Conservation (phyloP, 2,888 invertebrate species). For the Eurois occulta region DNA sequence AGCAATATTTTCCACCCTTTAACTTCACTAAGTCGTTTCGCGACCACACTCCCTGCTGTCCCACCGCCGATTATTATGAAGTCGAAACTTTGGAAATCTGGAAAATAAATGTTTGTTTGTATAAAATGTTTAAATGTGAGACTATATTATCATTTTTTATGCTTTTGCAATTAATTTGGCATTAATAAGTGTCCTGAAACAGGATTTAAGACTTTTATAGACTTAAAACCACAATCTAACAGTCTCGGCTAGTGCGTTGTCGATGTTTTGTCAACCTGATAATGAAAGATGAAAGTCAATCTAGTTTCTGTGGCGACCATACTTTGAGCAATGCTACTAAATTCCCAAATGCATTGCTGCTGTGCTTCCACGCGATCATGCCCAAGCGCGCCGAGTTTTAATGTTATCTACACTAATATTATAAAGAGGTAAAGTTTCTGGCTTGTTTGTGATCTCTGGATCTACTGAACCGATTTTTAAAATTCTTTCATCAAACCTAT, state of each 20-base stretch:
- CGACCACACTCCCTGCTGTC: constrained; percentile 90
- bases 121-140: background rate
- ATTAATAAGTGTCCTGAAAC: background rate
- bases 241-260: background rate
- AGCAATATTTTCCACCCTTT: constrained; percentile 59
- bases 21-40: constrained; percentile 89
- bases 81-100: constrained; percentile 77
- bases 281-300: background rate
- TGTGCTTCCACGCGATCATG: too few relatives aligned
- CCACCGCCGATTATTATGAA: constrained; percentile 91
- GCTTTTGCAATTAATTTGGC: background rate
- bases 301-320: background rate
- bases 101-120: constrained; percentile 24
- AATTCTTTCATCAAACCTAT: too few relatives aligned
- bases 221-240: background rate
- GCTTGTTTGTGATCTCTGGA: too few relatives aligned
- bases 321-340: background rate
- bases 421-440: too few relatives aligned
- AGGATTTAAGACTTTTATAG: background rate
- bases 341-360: background rate
- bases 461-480: too few relatives aligned
- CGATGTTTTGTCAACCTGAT: background rate
- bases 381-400: too few relatives aligned
- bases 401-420: too few relatives aligned
- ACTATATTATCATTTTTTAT: too few relatives aligned